phyloP scores from a whole-genome alignment of 2,113 vertebrate genomes.

The Callopanchax toddi region DNA sequence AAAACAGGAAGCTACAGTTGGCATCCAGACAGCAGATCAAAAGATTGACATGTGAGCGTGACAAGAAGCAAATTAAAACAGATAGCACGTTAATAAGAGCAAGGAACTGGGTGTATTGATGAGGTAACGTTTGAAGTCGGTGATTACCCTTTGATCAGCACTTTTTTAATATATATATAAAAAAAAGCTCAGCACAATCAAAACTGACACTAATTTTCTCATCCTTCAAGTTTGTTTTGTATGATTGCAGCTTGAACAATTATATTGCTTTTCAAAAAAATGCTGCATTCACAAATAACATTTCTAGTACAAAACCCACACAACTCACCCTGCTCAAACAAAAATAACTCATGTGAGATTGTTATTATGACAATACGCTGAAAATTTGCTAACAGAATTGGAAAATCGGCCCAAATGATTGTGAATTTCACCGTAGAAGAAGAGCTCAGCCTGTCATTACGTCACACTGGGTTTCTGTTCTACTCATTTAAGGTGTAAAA shows the following conservation, averaged over 20 bases:
- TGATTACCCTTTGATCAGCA: slow-evolving; percentile 4
- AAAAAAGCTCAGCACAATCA: no score
- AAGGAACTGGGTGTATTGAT: neutral
- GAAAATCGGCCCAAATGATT: no score
- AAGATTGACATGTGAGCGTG: slow-evolving; percentile 4
- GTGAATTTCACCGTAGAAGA: neutral
- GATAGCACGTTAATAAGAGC: neutral
- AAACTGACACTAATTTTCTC: neutral
- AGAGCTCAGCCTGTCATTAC: neutral
- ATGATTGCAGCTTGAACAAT: no score
- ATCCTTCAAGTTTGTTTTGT: neutral
- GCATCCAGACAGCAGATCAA: slow-evolving; percentile 14
- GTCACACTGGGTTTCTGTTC: neutral
- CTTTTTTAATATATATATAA: neutral
- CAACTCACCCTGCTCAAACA: neutral
- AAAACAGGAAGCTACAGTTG: slow-evolving; percentile 49
- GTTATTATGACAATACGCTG: neutral
- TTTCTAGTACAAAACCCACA: neutral
- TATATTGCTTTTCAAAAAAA: no score
- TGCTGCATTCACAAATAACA: neutral
- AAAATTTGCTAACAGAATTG: no score
- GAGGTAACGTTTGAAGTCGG: neutral
- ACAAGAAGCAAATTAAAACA: slow-evolving; percentile 8
- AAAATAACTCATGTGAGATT: neutral
- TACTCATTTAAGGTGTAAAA: neutral